Evolutionary conservation across 2,113 vertebrate species (phyloP).

Genomic region (Platichthys stellatus): DNA sequence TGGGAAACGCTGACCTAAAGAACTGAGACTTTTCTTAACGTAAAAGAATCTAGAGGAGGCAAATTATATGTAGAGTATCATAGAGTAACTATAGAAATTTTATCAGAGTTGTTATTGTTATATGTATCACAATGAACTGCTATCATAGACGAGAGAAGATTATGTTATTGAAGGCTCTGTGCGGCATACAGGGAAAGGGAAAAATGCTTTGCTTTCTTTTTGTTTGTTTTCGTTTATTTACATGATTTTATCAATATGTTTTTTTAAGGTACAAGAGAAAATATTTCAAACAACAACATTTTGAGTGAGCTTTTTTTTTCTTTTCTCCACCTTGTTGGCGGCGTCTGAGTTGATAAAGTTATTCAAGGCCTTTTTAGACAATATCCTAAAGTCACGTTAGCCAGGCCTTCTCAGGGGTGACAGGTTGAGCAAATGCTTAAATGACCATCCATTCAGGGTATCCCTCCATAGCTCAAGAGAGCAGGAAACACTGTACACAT

Average conservation of each 20-base stretch:
- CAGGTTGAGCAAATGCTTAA: conserved; percentile 70
- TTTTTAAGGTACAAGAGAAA: conserved; percentile 67
- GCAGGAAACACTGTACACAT: conserved; percentile 74
- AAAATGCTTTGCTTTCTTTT: conserved; percentile 58
- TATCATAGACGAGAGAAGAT: conserved; percentile 72
- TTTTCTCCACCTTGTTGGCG: conserved; percentile 44
- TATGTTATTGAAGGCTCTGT: conserved; percentile 65
- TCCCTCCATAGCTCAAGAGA: conserved; percentile 66
- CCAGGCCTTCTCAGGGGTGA: conserved; percentile 80
- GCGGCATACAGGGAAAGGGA: conserved; percentile 46
- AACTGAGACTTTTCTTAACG: conserved; percentile 43
- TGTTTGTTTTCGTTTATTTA: conserved; percentile 53
- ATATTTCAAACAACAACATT: conserved; percentile 66
- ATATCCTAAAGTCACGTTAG: conserved; percentile 61
- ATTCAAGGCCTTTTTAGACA: conserved; percentile 65
- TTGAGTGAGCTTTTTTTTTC: conserved; percentile 49
- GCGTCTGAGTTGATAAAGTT: conserved; percentile 62
- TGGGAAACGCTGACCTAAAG: conserved; percentile 63
- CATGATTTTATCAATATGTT: conserved; percentile 63
- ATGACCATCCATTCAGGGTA: conserved; percentile 77
- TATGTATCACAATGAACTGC: conserved; percentile 73
- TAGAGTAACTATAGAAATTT: conserved; percentile 80
- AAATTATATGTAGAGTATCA: conserved; percentile 75
- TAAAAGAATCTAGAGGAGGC: conserved; percentile 68
- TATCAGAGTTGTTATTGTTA: conserved; percentile 79